Percentiles rank a stretch among this genome's conserved stretches.
phyloP scores from a whole-genome alignment of 1,140 invertebrate genomes.

The Camponotus vicinus region DNA sequence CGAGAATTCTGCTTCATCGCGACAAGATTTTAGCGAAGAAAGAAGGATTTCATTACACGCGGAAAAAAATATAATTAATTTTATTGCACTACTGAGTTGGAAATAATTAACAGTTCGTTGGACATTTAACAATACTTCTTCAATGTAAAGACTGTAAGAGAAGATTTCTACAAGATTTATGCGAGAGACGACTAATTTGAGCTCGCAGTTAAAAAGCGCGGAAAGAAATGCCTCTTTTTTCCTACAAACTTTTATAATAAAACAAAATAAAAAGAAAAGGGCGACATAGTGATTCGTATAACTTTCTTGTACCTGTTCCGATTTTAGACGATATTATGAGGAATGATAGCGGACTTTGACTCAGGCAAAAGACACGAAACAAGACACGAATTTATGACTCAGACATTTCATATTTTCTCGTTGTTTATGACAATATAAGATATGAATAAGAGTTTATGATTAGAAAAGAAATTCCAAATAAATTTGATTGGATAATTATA shows the following conservation, averaged over 20 bases:
- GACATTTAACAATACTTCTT: background rate
- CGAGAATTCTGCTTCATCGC: background rate
- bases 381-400: background rate
- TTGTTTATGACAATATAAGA: background rate
- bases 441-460: background rate
- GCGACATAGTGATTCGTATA: background rate
- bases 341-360: too few species aligned
- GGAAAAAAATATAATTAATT: conserved; percentile 21
- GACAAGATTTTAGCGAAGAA: background rate
- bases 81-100: background rate
- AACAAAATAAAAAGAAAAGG: background rate
- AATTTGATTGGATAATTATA: background rate
- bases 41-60: background rate
- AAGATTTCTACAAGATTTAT: background rate
- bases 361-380: too few species aligned
- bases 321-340: background rate
- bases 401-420: background rate
- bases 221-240: background rate
- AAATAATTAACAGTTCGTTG: conserved; percentile 43
- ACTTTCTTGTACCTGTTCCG: background rate
- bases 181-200: background rate
- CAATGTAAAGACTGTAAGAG: background rate
- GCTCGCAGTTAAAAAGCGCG: background rate
- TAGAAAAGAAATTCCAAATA: background rate
- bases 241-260: conserved; percentile 3